phyloP scores from a whole-genome alignment of 1,140 invertebrate genomes.

The Drosophila pandora region DNA sequence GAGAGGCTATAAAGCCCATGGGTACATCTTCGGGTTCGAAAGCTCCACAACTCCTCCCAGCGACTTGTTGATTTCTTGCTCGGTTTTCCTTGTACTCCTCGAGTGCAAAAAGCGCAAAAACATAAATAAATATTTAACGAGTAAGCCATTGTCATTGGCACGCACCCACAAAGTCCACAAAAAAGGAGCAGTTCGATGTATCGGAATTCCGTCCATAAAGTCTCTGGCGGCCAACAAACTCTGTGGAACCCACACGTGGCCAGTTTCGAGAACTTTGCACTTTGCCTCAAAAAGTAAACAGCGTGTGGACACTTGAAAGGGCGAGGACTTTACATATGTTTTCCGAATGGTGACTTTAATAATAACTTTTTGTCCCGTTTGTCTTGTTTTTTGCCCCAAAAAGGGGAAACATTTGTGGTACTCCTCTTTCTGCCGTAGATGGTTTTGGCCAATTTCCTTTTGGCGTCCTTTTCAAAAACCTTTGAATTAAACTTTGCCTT shows the following conservation, averaged over 20 bases:
- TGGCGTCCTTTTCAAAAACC: neutral
- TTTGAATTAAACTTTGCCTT: no score
- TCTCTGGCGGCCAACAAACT: slow-evolving; percentile 49
- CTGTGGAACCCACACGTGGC: slow-evolving; percentile 34
- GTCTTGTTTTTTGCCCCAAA: slow-evolving; percentile 9
- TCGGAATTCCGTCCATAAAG: slow-evolving; percentile 14
- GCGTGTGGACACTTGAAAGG: slow-evolving; percentile 24
- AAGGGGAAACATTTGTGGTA: neutral
- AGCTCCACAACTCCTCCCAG: slow-evolving; percentile 4
- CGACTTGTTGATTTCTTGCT: slow-evolving; percentile 53
- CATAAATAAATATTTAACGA: slow-evolving; percentile 72
- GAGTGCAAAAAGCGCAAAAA: slow-evolving; percentile 29
- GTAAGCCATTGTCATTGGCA: slow-evolving; percentile 42
- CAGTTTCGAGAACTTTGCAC: slow-evolving; percentile 54
- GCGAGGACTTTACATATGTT: slow-evolving; percentile 9
- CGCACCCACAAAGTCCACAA: slow-evolving; percentile 20
- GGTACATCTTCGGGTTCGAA: slow-evolving; percentile 12
- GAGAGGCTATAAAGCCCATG: slow-evolving; percentile 17
- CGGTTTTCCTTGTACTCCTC: slow-evolving; percentile 22
- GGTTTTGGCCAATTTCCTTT: neutral
- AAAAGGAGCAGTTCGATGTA: slow-evolving; percentile 17
- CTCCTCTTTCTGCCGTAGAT: neutral
- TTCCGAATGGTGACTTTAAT: slow-evolving; percentile 38
- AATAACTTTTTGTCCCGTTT: slow-evolving; percentile 45
- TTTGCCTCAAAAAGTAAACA: slow-evolving; percentile 43